Percentiles rank a stretch among this genome's conserved stretches.
phyloP scores from a whole-genome alignment of 2,888 invertebrate genomes.

The Pachliopta kotzebuea region DNA sequence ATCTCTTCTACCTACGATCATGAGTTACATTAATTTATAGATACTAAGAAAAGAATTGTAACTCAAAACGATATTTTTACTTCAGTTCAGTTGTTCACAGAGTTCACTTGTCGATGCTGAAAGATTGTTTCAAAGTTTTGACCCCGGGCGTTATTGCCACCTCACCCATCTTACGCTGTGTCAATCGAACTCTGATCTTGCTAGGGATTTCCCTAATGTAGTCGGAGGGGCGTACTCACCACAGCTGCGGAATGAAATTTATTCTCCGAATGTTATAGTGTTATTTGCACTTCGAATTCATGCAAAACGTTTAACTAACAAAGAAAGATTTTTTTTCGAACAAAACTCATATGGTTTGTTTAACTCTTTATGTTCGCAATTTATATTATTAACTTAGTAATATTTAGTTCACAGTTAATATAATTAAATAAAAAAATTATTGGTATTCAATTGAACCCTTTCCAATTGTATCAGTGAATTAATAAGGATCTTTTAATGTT shows the following conservation, averaged over 20 bases:
- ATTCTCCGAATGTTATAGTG: constrained; percentile 14
- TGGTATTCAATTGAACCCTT: too few relatives aligned
- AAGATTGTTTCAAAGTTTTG: constrained; percentile 22
- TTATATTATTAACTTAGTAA: too few relatives aligned
- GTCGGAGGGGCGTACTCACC: constrained; percentile 7
- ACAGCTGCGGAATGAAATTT: constrained; percentile 11
- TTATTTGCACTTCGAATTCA: constrained; percentile 12
- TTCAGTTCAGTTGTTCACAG: too few relatives aligned
- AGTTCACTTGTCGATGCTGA: neutral
- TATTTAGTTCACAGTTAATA: too few relatives aligned
- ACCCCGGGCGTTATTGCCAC: constrained; percentile 12
- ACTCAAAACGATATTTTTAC: constrained; percentile 8
- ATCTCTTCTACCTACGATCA: neutral
- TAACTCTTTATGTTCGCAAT: neutral
- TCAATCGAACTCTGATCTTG: constrained; percentile 10
- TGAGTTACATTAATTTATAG: neutral
- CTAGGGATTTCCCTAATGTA: constrained; percentile 13
- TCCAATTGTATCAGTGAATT: too few relatives aligned
- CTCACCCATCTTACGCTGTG: constrained; percentile 2
- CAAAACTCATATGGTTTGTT: neutral
- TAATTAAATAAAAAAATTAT: too few relatives aligned
- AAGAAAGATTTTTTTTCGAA: neutral
- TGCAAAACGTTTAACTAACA: constrained; percentile 5
- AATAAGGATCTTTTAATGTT: too few relatives aligned
- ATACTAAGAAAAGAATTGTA: neutral